Conservation (phyloP, 2,113 vertebrate genomes). For the Brachionichthys hirsutus region DNA sequence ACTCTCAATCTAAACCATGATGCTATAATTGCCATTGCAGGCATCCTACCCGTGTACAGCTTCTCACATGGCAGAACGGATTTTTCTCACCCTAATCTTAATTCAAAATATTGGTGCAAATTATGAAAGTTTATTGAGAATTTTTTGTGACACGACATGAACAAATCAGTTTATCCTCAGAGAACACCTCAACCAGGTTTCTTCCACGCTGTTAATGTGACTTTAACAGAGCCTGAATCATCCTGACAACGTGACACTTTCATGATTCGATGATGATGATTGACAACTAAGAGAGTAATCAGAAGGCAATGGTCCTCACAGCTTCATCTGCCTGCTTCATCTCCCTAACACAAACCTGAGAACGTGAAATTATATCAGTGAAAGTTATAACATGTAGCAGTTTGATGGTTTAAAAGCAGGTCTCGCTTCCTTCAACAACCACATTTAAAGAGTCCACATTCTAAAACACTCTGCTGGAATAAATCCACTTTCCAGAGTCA, state of each 20-base stretch:
- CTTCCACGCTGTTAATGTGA: too few relatives aligned
- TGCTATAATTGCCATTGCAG: too few relatives aligned
- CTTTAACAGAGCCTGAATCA: too few relatives aligned
- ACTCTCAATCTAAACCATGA: too few relatives aligned
- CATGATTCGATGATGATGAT: constrained; percentile 44
- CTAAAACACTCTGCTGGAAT: not conserved
- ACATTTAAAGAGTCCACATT: constrained; percentile 20
- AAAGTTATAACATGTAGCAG: not conserved
- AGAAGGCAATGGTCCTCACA: not conserved
- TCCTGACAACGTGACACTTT: too few relatives aligned
- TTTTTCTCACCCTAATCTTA: too few relatives aligned
- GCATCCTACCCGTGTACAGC: too few relatives aligned
- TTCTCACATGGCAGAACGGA: too few relatives aligned
- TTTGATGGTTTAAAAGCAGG: not conserved
- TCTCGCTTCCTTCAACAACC: constrained; percentile 14
- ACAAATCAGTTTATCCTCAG: too few relatives aligned
- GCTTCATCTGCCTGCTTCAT: constrained; percentile 5
- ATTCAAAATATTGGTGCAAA: not conserved
- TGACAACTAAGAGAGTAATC: constrained; percentile 24
- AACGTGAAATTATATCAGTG: not conserved
- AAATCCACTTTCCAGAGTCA: constrained; percentile 25
- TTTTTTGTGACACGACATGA: too few relatives aligned
- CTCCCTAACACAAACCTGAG: constrained; percentile 8
- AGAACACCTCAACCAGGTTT: too few relatives aligned
- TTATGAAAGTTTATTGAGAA: not conserved